These are phyloP conservation scores for Enteromius unitaeniatus DNA, from an alignment of 2,797 vertebrate genomes.

Conservation along the genomic window DNA sequence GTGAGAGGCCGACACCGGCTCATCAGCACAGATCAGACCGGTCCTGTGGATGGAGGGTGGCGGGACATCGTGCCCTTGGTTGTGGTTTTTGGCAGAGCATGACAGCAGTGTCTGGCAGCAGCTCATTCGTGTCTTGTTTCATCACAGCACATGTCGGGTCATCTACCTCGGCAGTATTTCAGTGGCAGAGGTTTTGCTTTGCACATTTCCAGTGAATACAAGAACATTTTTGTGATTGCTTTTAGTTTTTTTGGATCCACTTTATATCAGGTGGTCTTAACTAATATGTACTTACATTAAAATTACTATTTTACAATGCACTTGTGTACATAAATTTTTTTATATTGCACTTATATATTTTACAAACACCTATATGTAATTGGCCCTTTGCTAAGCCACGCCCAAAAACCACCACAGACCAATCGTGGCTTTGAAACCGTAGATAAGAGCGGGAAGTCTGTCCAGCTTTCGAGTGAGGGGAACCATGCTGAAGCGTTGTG, in stretches of 20 bases:
- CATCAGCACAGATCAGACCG: conserved; percentile 61
- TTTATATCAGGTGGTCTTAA: too few relatives aligned
- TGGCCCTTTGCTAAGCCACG: too few relatives aligned
- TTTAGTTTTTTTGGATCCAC: neutral
- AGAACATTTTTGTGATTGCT: neutral
- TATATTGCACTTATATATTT: too few relatives aligned
- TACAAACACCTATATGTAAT: too few relatives aligned
- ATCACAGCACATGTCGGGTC: conserved; percentile 12
- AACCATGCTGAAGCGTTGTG: too few relatives aligned
- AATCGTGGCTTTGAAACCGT: too few relatives aligned
- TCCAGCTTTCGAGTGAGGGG: too few relatives aligned
- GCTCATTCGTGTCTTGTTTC: conserved; percentile 17
- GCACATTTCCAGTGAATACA: neutral
- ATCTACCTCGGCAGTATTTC: conserved; percentile 49
- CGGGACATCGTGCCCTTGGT: conserved; percentile 84
- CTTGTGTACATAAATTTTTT: too few relatives aligned
- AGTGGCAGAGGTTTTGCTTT: neutral
- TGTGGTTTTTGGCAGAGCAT: conserved; percentile 71
- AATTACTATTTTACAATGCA: too few relatives aligned
- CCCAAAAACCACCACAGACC: too few relatives aligned
- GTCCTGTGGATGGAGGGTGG: conserved; percentile 83
- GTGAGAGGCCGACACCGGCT: neutral
- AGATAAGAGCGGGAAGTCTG: too few relatives aligned
- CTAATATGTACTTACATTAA: too few relatives aligned
- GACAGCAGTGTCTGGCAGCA: conserved; percentile 44